These are phyloP conservation scores for Seira ritae DNA, from an alignment of 2,888 invertebrate genomes.

Conservation along the genomic window DNA sequence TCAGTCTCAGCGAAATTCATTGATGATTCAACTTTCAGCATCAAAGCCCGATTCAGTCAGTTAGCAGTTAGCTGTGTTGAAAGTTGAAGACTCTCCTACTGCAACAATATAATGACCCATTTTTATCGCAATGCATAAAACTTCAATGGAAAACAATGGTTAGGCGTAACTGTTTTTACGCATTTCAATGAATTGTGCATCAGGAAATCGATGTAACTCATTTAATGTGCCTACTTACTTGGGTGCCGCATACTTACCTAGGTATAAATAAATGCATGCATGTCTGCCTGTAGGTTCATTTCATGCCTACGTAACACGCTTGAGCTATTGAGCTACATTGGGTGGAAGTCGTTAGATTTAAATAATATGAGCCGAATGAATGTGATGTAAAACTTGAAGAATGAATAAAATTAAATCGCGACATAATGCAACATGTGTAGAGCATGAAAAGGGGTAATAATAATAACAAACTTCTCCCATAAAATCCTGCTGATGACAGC, in stretches of 20 bases:
- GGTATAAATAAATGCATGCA: no score
- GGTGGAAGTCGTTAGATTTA: background rate
- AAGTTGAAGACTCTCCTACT: background rate
- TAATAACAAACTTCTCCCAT: background rate
- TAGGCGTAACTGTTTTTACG: background rate
- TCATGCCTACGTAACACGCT: background rate
- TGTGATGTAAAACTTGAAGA: background rate
- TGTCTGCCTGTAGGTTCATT: no score
- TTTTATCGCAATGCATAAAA: background rate
- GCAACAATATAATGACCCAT: background rate
- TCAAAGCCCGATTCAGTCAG: background rate
- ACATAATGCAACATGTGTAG: background rate
- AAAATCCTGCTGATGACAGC: background rate
- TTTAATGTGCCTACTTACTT: background rate
- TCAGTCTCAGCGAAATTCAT: background rate
- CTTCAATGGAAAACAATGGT: background rate
- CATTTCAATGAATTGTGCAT: background rate
- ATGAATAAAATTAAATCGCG: background rate
- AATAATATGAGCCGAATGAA: background rate
- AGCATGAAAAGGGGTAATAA: no score
- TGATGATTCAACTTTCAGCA: background rate
- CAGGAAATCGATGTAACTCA: background rate
- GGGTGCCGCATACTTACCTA: background rate
- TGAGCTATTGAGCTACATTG: background rate
- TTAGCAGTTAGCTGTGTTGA: background rate